A percentile compares a stretch with the other conserved stretches of the same genome.
Evolutionary conservation across 1,140 invertebrate species (phyloP).

Genomic region (Sycobia sp.): DNA sequence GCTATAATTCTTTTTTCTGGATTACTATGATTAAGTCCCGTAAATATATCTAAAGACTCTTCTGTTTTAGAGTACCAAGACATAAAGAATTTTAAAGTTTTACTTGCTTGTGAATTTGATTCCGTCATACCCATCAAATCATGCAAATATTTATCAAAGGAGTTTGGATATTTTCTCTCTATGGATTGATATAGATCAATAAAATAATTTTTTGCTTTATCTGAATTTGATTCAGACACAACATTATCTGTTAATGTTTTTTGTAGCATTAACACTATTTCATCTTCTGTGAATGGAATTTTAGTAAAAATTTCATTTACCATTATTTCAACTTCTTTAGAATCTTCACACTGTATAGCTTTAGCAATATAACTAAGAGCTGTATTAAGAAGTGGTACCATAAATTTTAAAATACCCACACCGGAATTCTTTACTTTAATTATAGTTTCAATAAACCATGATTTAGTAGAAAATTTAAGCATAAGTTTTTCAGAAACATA

Average conservation of each 20-base stretch:
- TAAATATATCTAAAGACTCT: constrained; percentile 65
- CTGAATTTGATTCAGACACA: constrained; percentile 38
- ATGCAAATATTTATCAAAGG: constrained; percentile 66
- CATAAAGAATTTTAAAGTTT: constrained; percentile 48
- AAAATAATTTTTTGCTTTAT: constrained; percentile 41
- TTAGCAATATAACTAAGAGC: constrained; percentile 39
- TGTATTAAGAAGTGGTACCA: constrained; percentile 61
- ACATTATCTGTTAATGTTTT: constrained; percentile 38
- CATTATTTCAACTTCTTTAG: constrained; percentile 36
- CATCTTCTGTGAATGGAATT: constrained; percentile 58
- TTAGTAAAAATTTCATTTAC: constrained; percentile 62
- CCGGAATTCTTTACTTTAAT: constrained; percentile 60
- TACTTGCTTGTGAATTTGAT: constrained; percentile 35
- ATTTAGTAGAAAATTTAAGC: constrained; percentile 58
- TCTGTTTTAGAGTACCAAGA: constrained; percentile 52
- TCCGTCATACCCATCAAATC: constrained; percentile 44
- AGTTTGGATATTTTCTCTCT: constrained; percentile 69
- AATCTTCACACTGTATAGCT: constrained; percentile 24
- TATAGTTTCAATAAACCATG: constrained; percentile 62
- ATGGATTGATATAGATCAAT: constrained; percentile 59
- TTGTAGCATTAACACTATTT: constrained; percentile 53
- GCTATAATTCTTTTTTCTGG: constrained; percentile 67
- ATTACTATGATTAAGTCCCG: constrained; percentile 71
- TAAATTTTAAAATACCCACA: constrained; percentile 62
- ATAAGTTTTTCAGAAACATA: constrained; percentile 62